phyloP scores from a whole-genome alignment of 2,888 invertebrate genomes.

The Tricholauxania praeusta region DNA sequence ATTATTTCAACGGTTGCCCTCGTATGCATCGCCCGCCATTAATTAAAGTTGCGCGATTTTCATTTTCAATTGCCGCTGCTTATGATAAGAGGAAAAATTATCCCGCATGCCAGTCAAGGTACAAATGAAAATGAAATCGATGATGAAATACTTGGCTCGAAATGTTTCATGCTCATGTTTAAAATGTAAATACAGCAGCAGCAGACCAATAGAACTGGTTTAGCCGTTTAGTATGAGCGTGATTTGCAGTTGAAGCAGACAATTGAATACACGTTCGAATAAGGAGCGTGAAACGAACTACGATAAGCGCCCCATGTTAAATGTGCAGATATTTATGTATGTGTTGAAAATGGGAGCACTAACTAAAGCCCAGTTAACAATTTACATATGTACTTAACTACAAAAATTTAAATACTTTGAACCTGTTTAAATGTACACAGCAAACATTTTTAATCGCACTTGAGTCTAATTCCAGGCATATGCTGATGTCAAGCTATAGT shows the following conservation, averaged over 20 bases:
- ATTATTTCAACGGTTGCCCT: background rate
- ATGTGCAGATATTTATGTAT: background rate
- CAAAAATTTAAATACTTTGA: no score
- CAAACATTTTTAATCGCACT: no score
- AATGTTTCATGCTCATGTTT: conserved; percentile 7
- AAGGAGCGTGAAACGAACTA: conserved; percentile 3
- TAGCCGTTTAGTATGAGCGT: background rate
- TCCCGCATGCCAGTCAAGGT: background rate
- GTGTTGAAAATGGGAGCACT: conserved; percentile 5
- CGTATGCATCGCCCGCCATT: background rate
- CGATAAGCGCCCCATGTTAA: background rate
- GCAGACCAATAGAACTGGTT: conserved; percentile 12
- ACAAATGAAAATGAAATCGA: conserved; percentile 9
- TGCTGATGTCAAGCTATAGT: no score
- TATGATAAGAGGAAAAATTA: conserved; percentile 7
- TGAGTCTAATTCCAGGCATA: no score
- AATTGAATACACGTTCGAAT: background rate
- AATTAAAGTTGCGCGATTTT: background rate
- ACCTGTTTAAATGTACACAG: no score
- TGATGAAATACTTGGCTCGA: conserved; percentile 18
- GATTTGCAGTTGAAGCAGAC: conserved; percentile 6
- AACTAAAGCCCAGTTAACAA: conserved; percentile 22
- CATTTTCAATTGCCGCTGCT: background rate
- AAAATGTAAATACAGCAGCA: conserved; percentile 10
- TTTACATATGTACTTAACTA: background rate